Conservation (phyloP, 2,113 vertebrate genomes). For the Siniperca knerii region DNA sequence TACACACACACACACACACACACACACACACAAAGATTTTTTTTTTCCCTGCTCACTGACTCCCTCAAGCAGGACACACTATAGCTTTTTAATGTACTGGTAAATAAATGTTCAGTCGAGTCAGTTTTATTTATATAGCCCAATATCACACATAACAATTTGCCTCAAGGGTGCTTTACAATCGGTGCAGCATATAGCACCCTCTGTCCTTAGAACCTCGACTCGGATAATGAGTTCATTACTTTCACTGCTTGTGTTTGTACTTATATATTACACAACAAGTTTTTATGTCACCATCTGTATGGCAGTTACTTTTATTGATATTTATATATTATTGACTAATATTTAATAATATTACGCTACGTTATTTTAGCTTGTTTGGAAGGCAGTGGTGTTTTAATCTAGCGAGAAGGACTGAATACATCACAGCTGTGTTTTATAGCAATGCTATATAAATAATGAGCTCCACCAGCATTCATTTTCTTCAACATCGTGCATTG, state of each 20-base stretch:
- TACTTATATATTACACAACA: neutral
- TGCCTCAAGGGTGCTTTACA: too few species aligned
- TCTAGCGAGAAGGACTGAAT: neutral
- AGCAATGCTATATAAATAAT: neutral
- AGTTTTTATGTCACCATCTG: neutral
- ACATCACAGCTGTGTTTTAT: neutral
- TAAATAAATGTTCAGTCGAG: neutral
- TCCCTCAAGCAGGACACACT: neutral
- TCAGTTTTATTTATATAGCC: too few species aligned
- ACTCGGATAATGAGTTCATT: neutral
- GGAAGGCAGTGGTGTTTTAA: neutral
- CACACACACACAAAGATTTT: too few species aligned
- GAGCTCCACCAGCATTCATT: neutral
- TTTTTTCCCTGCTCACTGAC: neutral
- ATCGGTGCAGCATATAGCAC: too few species aligned
- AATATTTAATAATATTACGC: neutral
- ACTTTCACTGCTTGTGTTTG: neutral
- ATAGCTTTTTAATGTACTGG: neutral
- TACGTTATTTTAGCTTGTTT: neutral
- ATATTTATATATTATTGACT: neutral
- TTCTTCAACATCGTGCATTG: neutral
- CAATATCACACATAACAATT: too few species aligned
- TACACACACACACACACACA: neutral
- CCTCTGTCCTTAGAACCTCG: too few species aligned
- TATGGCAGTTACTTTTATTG: too few species aligned